These are phyloP conservation scores for Pelagia noctiluca DNA, from an alignment of 30 jellyfish, hydroid and myxozoan species.

Conservation along the genomic window DNA sequence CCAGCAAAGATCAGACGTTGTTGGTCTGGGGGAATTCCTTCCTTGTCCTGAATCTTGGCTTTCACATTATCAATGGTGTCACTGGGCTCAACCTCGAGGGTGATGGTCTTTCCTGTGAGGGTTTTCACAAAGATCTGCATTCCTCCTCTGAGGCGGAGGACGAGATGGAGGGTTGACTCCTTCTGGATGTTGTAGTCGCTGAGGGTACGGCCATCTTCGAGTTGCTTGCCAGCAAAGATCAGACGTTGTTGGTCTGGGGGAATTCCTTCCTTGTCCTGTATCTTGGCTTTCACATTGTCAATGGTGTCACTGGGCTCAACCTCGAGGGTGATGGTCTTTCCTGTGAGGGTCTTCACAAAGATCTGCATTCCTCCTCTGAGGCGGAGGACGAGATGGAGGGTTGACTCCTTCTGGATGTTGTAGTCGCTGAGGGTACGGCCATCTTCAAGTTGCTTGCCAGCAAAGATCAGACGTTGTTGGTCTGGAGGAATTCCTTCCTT, in stretches of 20 bases:
- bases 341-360: constrained; percentile 93
- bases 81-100: constrained; percentile 96
- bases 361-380: constrained; percentile 92
- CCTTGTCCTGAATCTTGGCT: constrained; percentile 95
- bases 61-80: constrained; percentile 94
- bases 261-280: constrained; percentile 93
- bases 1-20: constrained; percentile 85
- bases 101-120: constrained; percentile 96
- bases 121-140: constrained; percentile 97
- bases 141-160: constrained; percentile 94
- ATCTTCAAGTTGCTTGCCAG: constrained; percentile 96
- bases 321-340: constrained; percentile 95
- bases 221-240: constrained; percentile 95
- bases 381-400: constrained; percentile 94
- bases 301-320: constrained; percentile 97
- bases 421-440: constrained; percentile 97
- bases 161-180: constrained; percentile 95
- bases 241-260: constrained; percentile 98
- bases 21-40: constrained; percentile 98
- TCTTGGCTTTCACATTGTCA: constrained; percentile 90
- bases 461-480: constrained; percentile 93
- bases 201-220: constrained; percentile 98
- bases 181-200: constrained; percentile 96
- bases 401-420: constrained; percentile 83
- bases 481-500: constrained; percentile 99